Base-by-base conservation (phyloP, 2,797 vertebrate species). In the Tenualosa ilisha region DNA sequence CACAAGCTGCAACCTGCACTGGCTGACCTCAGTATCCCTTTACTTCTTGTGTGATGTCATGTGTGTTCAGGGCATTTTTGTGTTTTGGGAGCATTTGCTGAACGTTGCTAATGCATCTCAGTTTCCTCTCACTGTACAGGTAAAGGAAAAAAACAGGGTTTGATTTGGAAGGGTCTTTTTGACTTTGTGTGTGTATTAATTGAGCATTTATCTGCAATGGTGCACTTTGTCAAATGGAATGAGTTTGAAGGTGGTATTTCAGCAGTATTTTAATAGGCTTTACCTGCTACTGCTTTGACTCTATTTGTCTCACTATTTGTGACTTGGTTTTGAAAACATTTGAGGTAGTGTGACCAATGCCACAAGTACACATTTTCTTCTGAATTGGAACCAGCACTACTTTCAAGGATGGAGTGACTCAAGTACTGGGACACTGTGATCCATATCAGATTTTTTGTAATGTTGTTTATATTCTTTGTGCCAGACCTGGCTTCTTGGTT, bases 321-420 rank as follows among this genome's bases (percentile, higher is more conserved):
- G 8, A 17, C 37, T 43, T 46, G 72, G 37, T 79, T 79, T 40
- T 46, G 17, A 43, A 40, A 15, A 13, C 31, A 72, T 72, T 72
- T 13, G 13, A 72, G 12, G 68, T 40, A 46, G 40, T 79, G 72
- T 46, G 72, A 79, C 72, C 40, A 79, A 79, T 79, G 72, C 22
- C 37, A 79, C 72, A 79, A 79, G 72, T 43, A 79, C 22, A 79
- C 46, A 40, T 46, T 22, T 22, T 43, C 6, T 22, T 43, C 15
- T 79, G 72, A 79, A 46, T 79, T 79, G 72, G 20, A 79, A 79
- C 20, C 68, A 6, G 37, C 40, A 46, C 37, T 79, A 79, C 22
- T 79, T 79, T 46, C 72, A 79, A 79, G 72, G 72, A 46, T 79
- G 72, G 46, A 43, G 37, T 75, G 68, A 75, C 37, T 40, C 15